These are phyloP conservation scores for Ypsolopha scabrella DNA, from an alignment of 2,888 invertebrate genomes.

Conservation along the genomic window DNA sequence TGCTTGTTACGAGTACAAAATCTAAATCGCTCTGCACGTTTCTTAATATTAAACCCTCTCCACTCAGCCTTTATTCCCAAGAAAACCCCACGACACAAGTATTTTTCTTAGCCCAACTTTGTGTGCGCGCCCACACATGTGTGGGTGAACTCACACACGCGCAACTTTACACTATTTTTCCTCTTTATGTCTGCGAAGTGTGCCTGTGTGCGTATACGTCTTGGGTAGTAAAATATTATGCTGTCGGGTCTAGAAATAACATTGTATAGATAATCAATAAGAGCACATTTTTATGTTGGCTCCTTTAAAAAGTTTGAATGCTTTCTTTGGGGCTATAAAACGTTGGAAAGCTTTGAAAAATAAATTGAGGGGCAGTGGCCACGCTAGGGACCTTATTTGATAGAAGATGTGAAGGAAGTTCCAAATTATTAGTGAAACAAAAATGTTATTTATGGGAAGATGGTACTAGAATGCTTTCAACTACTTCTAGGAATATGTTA, in stretches of 20 bases:
- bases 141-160: conserved; percentile 8
- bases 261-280: conserved; percentile 71
- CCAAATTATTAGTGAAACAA: too few relatives aligned
- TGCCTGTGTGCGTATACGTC: conserved; percentile 32
- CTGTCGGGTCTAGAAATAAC: conserved; percentile 68
- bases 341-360: too few relatives aligned
- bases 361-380: too few relatives aligned
- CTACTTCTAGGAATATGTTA: too few relatives aligned
- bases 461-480: too few relatives aligned
- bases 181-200: neutral
- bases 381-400: too few relatives aligned
- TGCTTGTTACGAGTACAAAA: too few relatives aligned
- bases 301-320: conserved; percentile 24
- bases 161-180: conserved; percentile 1
- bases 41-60: conserved; percentile 18
- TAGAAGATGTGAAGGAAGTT: too few relatives aligned
- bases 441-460: too few relatives aligned
- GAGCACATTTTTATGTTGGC: conserved; percentile 47
- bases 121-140: conserved; percentile 20
- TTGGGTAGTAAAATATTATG: conserved; percentile 70
- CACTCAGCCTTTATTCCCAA: conserved; percentile 28
- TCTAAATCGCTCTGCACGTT: too few relatives aligned
- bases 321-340: neutral
- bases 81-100: conserved; percentile 60
- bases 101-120: conserved; percentile 53